phyloP scores from a whole-genome alignment of 1,140 invertebrate species.

The Drosophila novamexicana region DNA sequence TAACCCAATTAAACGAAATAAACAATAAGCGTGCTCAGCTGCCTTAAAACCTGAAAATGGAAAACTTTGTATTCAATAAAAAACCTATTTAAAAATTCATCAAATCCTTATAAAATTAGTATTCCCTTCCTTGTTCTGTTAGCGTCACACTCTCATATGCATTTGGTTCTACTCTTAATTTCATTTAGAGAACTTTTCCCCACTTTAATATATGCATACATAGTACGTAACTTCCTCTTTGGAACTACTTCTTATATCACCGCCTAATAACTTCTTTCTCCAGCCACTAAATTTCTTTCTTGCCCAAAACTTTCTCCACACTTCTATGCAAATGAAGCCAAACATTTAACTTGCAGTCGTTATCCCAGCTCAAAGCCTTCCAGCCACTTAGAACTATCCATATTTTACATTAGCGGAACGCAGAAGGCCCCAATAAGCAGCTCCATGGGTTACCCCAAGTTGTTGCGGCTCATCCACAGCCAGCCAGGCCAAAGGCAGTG shows the following conservation, averaged over 20 bases:
- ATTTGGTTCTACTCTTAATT: slow-evolving; percentile 18
- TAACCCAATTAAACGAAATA: too few species aligned
- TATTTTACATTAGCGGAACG: slow-evolving; percentile 66
- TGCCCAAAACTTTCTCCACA: slow-evolving; percentile 20
- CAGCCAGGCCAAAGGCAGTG: slow-evolving; percentile 16
- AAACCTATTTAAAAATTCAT: not conserved
- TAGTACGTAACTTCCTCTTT: not conserved
- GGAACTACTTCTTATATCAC: slow-evolving; percentile 1
- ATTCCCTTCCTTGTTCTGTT: not conserved
- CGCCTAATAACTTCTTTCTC: slow-evolving; percentile 23
- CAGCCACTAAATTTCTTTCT: not conserved
- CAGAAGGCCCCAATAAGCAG: slow-evolving; percentile 47
- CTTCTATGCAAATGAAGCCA: slow-evolving; percentile 14
- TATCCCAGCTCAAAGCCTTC: not conserved
- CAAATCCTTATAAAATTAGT: too few species aligned
- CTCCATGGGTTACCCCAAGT: slow-evolving; percentile 11
- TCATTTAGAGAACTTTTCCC: slow-evolving; percentile 15
- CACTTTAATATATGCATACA: slow-evolving; percentile 4
- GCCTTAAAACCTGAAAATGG: too few species aligned
- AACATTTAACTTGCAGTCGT: slow-evolving; percentile 35
- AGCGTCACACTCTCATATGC: not conserved
- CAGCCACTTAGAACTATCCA: slow-evolving; percentile 56
- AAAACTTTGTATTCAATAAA: too few species aligned
- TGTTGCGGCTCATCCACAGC: slow-evolving; percentile 46
- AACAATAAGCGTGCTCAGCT: too few species aligned